Evolutionary conservation across 2,888 invertebrate species (phyloP), one percentile per base, ranked within the genome.

Genomic region (Eutolmus rufibarbis): DNA sequence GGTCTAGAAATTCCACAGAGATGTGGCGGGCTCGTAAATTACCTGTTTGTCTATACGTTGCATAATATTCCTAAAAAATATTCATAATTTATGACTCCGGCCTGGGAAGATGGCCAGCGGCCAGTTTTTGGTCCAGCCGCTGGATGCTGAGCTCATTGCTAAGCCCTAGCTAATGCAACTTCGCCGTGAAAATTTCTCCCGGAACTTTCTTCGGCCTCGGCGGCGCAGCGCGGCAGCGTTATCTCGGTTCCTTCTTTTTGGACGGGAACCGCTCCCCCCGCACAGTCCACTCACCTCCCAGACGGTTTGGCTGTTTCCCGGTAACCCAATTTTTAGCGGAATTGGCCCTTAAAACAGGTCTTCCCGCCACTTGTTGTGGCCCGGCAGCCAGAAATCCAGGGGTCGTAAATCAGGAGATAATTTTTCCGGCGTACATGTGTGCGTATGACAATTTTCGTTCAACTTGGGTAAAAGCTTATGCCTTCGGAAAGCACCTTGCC

Each of bases 341-440:
- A 51, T 74, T 85, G 74, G 85, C 43, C 74, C 74, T 74, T 74
- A 40, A 85, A 85, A 43, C 85, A 85, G 85, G 85, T 85, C 85
- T 85, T 85, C 78, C 34, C 37, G 79, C 87, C 87, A 87, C 87
- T 87, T 87, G 86, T 86, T 86, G 87, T 87, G 34, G 74, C 37
- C 51, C 16, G 46, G 37, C 57, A 66, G 19, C 37, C 79, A 79
- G 31, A 87, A 78, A 74, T 66, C 74, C 81, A 40, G 57, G 74
- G 56, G 16, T 19, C 79, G 57, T 87, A 87, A 87, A 87, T 79
- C 78, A 87, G 19, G 43, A 79, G 74, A 86, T 78, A 86, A 77
- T 77, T 77, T 86, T 87, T 78, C 79, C 87, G 66, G 79, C 79
- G 74, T 40, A 34, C 78, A 34, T 86, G 77, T 86, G 31, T 79